Conservation (phyloP, 2,797 vertebrate genomes). For the Esox lucius region DNA sequence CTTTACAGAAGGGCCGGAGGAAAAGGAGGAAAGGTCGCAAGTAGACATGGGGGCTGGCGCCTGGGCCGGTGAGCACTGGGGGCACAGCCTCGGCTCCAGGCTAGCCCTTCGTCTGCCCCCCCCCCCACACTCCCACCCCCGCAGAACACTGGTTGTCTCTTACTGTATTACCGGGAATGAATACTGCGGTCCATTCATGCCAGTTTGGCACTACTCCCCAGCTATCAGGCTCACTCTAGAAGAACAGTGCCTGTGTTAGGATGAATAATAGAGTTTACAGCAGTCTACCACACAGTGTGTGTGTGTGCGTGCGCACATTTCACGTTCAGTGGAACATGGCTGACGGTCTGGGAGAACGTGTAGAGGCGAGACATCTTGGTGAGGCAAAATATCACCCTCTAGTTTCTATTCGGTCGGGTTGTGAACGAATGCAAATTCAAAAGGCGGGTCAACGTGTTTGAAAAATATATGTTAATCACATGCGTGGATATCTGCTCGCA, state of each 20-base stretch:
- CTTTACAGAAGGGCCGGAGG: constrained; percentile 64
- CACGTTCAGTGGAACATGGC: not conserved
- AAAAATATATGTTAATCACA: too few species aligned
- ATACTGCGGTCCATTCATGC: not conserved
- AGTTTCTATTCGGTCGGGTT: too few species aligned
- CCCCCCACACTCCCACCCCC: not conserved
- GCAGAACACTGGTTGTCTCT: not conserved
- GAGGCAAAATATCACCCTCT: too few species aligned
- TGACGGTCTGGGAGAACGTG: not conserved
- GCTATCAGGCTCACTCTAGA: not conserved
- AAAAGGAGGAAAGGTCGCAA: constrained; percentile 55
- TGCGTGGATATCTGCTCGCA: too few species aligned
- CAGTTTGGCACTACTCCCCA: not conserved
- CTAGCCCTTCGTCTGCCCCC: not conserved
- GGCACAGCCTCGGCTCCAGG: not conserved
- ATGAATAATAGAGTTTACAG: not conserved
- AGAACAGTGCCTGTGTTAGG: not conserved
- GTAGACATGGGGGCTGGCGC: constrained; percentile 41
- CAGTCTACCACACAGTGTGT: not conserved
- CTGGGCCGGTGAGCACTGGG: constrained; percentile 27
- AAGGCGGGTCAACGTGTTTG: too few species aligned
- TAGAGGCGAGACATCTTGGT: too few species aligned
- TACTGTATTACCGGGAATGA: not conserved
- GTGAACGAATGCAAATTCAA: too few species aligned
- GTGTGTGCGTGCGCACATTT: not conserved